Evolutionary conservation across 2,888 invertebrate genomes (phyloP).

Genomic region (Drepana falcataria): DNA sequence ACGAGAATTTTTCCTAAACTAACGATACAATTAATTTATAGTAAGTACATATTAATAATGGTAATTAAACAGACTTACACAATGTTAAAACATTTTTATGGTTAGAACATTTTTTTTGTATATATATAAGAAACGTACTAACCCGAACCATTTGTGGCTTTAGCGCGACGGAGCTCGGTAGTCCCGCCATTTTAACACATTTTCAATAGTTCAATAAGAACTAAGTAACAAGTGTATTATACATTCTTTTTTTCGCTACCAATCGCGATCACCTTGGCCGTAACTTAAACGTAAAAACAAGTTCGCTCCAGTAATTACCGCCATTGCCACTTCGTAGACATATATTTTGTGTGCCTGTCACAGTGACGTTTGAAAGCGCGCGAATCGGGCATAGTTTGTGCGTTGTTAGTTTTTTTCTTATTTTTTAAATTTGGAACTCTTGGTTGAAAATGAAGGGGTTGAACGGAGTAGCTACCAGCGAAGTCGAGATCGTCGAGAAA

Average conservation of each 20-base stretch:
- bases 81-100: neutral
- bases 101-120: slow-evolving; percentile 22
- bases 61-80: neutral
- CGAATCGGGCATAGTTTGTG: slow-evolving; percentile 32
- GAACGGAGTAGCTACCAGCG: slow-evolving; percentile 42
- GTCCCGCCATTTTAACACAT: neutral
- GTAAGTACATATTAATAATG: neutral
- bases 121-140: slow-evolving; percentile 29
- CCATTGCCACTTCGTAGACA: slow-evolving; percentile 43
- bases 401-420: slow-evolving; percentile 17
- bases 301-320: slow-evolving; percentile 40
- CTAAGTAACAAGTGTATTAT: neutral
- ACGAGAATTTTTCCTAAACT: neutral
- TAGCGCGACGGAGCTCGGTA: slow-evolving; percentile 22
- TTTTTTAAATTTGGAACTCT: slow-evolving; percentile 14
- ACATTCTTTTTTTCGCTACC: slow-evolving; percentile 28
- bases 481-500: slow-evolving; percentile 40
- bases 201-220: neutral
- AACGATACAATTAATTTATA: neutral
- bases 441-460: slow-evolving; percentile 62
- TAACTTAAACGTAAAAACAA: slow-evolving; percentile 32
- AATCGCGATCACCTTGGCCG: slow-evolving; percentile 57
- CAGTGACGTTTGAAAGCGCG: slow-evolving; percentile 69
- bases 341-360: slow-evolving; percentile 42
- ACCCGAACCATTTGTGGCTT: slow-evolving; percentile 23